phyloP scores from a whole-genome alignment of 2,113 vertebrate genomes.

The Rutilus rutilus region DNA sequence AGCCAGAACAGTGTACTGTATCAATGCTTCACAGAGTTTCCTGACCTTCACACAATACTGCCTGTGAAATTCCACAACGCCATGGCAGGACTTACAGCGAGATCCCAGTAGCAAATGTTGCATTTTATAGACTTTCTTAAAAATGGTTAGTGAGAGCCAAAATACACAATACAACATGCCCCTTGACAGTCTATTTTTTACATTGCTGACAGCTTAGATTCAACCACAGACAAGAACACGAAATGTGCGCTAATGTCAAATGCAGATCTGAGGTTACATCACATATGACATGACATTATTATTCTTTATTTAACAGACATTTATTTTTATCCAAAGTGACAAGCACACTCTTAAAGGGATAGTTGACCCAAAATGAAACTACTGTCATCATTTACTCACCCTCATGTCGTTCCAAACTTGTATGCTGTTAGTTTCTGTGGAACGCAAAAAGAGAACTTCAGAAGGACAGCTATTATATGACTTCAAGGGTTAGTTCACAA shows the following conservation, averaged over 20 bases:
- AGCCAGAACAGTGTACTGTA: constrained; percentile 41
- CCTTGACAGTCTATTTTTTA: constrained; percentile 12
- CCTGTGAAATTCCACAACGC: constrained; percentile 56
- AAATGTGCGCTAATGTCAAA: constrained; percentile 13
- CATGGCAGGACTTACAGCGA: constrained; percentile 51
- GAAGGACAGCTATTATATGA: neutral
- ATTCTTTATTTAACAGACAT: neutral
- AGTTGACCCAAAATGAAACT: neutral
- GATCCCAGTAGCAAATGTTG: constrained; percentile 68
- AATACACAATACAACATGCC: constrained; percentile 42
- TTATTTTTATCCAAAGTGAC: neutral
- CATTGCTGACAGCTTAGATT: constrained; percentile 37
- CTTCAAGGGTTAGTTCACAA: neutral
- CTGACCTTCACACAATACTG: constrained; percentile 55
- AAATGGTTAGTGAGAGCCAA: constrained; percentile 57
- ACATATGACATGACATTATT: neutral
- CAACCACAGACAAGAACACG: neutral
- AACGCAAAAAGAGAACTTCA: neutral
- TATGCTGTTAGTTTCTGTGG: neutral
- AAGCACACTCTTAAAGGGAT: neutral
- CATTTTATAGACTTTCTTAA: constrained; percentile 60
- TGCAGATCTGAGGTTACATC: constrained; percentile 34
- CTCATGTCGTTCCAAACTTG: neutral
- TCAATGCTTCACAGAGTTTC: constrained; percentile 52
- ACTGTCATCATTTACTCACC: neutral